A percentile compares a stretch with the other conserved stretches of the same genome.
These are phyloP conservation scores for Crocuta crocuta DNA, from an alignment of 2,113 vertebrate species.

Conservation along the genomic window DNA sequence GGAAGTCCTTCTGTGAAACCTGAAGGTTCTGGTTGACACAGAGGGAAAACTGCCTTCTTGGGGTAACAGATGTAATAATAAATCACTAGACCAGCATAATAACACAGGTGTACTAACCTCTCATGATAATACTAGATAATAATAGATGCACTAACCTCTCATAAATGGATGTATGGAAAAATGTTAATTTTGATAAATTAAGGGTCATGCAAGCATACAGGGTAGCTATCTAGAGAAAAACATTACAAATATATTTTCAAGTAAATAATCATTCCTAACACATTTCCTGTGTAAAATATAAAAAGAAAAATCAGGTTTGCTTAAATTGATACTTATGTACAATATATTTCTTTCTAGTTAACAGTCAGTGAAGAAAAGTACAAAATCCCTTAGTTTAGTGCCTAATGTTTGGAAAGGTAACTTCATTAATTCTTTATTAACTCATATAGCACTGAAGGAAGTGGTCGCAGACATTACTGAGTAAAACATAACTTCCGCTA, in stretches of 20 bases:
- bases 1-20: neutral
- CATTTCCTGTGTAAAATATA: neutral
- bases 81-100: neutral
- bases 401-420: neutral
- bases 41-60: neutral
- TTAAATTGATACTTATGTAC: neutral
- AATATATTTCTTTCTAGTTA: constrained; percentile 24
- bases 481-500: neutral
- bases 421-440: constrained; percentile 17
- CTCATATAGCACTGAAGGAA: neutral
- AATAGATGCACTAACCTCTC: neutral
- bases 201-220: neutral
- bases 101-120: neutral
- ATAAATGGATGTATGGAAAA: constrained; percentile 20
- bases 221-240: neutral
- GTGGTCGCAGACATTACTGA: neutral
- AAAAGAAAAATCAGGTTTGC: neutral
- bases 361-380: neutral
- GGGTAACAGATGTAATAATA: neutral
- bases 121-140: too few species aligned
- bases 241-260: neutral
- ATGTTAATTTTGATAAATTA: neutral
- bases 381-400: neutral
- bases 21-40: neutral
- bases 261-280: constrained; percentile 21